Evolutionary conservation across 2,113 vertebrate genomes (phyloP).

Genomic region (Phyllostomus hastatus): DNA sequence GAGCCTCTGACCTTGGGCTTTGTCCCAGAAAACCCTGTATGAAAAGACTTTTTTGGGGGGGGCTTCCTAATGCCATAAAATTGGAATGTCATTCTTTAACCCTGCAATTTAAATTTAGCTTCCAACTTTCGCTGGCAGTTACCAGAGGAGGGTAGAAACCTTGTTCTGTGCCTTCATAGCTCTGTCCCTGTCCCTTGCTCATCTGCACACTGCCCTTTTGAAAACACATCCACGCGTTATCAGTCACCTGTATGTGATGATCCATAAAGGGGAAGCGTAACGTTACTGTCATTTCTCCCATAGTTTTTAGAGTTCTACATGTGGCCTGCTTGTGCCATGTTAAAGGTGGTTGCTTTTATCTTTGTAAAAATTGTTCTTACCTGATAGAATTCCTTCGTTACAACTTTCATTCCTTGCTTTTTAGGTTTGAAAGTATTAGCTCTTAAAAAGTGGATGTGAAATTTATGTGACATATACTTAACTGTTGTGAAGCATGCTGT

Average conservation of each 20-base stretch:
- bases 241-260: neutral
- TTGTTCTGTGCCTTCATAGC: neutral
- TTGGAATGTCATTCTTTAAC: neutral
- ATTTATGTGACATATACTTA: neutral
- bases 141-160: neutral
- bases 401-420: neutral
- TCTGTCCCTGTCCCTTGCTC: neutral
- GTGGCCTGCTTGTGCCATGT: neutral
- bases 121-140: neutral
- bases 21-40: neutral
- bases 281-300: neutral
- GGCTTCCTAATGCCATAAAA: neutral
- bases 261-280: neutral
- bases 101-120: neutral
- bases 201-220: neutral
- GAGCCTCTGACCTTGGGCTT: neutral
- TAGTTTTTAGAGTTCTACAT: neutral
- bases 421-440: conserved; percentile 5
- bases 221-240: neutral
- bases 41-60: neutral
- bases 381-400: neutral
- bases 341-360: neutral
- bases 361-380: neutral
- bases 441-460: neutral
- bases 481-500: neutral